Evolutionary conservation across 2,888 invertebrate species (phyloP).

Genomic region (Pyralis farinalis): DNA sequence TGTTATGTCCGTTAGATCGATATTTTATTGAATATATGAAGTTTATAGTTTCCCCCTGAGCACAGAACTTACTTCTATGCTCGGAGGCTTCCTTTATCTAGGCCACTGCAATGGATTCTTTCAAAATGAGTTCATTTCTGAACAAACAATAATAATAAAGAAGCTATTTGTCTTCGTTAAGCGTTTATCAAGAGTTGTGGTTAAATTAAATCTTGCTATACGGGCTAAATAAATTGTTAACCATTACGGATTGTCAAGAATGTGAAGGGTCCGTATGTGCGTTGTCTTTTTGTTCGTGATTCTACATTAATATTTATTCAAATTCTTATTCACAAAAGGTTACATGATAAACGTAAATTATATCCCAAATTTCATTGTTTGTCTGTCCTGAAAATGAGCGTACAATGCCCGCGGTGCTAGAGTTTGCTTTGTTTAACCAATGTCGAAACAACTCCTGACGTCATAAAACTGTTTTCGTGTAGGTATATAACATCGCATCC

Average conservation of each 20-base stretch:
- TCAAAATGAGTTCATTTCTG: too few species aligned
- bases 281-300: background rate
- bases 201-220: slow-evolving; percentile 58
- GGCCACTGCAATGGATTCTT: too few species aligned
- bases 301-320: slow-evolving; percentile 5
- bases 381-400: slow-evolving; percentile 61
- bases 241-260: slow-evolving; percentile 1
- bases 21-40: too few species aligned
- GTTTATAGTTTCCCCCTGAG: too few species aligned
- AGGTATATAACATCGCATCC: slow-evolving; percentile 22
- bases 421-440: slow-evolving; percentile 56
- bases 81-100: too few species aligned
- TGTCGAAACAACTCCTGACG: slow-evolving; percentile 66
- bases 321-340: slow-evolving; percentile 15
- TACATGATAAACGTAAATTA: slow-evolving; percentile 31
- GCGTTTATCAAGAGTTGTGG: slow-evolving; percentile 40
- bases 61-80: too few species aligned
- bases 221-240: slow-evolving; percentile 32
- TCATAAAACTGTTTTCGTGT: slow-evolving; percentile 32
- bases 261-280: background rate
- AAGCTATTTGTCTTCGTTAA: slow-evolving; percentile 66
- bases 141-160: slow-evolving; percentile 38
- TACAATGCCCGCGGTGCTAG: slow-evolving; percentile 44
- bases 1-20: too few species aligned
- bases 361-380: slow-evolving; percentile 42